Base-by-base conservation (phyloP, 2,113 vertebrate species). In the Bubo blakistoni region DNA sequence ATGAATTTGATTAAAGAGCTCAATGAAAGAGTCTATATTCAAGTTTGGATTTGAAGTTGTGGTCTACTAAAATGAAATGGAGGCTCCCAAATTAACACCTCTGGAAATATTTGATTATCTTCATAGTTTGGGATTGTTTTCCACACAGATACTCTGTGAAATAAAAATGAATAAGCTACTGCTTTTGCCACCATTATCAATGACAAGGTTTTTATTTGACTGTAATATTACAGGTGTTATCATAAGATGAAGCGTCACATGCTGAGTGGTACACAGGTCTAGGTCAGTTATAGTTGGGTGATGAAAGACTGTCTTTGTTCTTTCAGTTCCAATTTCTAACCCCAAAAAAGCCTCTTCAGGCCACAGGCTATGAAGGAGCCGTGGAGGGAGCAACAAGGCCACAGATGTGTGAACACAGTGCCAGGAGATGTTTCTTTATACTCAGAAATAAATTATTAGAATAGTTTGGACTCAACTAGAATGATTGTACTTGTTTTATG, bases 21-120 rank as follows among this genome's bases (percentile, higher is more conserved):
- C 84, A 95, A 62, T 89, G 74, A 90, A 95, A 88, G 88, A 66
- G 85, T 77, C 73, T 82, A 27, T 69, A 63, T 84, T 77, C 77
- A 61, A 80, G 73, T 84, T 87, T 27, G 67, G 81, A 94, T 90
- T 90, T 94, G 78, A 58, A 90, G 84, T 78, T 79, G 51, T 42
- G 30, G 61, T 73, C 61, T 86, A 14, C 52, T 61, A 30, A 84
- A 72, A 84, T 66, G 81, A 90, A 88, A 51, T 70, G 19, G 61
- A 93, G 59, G 36, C 40, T 92, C 40, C 58, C 34, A 95, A 82
- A 95, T 90, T 86, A 91, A 70, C 81, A 95, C 52, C 88, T 90
- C 29, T 78, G 36, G 19, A 79, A 87, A 71, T 78, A 59, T 24
- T 91, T 93, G 32, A 79, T 93, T 76, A 78, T 93, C 51, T 73